Percentiles rank a stretch among this genome's conserved stretches.
Evolutionary conservation across 1,140 invertebrate genomes (phyloP).

Genomic region (Papilio xuthus): DNA sequence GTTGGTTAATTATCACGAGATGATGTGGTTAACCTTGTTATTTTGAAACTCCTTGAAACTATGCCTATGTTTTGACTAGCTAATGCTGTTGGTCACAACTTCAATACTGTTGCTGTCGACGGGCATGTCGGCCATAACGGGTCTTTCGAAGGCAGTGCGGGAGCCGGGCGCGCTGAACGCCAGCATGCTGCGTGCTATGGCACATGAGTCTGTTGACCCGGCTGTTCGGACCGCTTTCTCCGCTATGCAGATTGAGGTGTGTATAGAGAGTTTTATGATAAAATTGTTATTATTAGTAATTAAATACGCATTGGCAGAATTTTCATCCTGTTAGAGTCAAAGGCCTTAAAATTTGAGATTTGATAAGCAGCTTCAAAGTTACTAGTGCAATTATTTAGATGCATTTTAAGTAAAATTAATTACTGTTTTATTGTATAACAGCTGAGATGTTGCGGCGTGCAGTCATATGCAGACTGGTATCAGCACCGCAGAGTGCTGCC

Average conservation of each 20-base stretch:
- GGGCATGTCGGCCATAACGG: slow-evolving; percentile 57
- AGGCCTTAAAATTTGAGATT: no score
- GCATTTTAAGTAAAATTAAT: no score
- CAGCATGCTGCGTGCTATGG: slow-evolving; percentile 61
- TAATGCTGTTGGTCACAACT: slow-evolving; percentile 61
- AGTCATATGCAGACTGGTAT: slow-evolving; percentile 65
- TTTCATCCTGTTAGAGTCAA: no score
- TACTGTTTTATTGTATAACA: slow-evolving; percentile 40
- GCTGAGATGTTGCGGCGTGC: slow-evolving; percentile 67
- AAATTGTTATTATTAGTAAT: no score
- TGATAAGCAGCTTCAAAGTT: no score
- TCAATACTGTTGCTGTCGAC: slow-evolving; percentile 62
- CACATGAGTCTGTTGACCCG: slow-evolving; percentile 52
- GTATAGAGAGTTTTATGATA: no score
- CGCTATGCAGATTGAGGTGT: slow-evolving; percentile 72
- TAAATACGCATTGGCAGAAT: no score
- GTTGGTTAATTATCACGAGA: background rate
- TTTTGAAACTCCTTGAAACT: background rate
- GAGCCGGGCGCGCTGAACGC: slow-evolving; percentile 59
- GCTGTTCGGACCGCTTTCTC: slow-evolving; percentile 65
- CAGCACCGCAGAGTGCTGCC: slow-evolving; percentile 56
- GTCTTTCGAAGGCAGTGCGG: slow-evolving; percentile 58
- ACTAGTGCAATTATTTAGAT: no score
- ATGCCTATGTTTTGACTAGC: slow-evolving; percentile 43
- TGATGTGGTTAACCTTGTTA: background rate